Percentiles rank a stretch among this genome's conserved stretches.
Conservation (phyloP, 2,797 vertebrate genomes). For the Hyperoplus immaculatus region DNA sequence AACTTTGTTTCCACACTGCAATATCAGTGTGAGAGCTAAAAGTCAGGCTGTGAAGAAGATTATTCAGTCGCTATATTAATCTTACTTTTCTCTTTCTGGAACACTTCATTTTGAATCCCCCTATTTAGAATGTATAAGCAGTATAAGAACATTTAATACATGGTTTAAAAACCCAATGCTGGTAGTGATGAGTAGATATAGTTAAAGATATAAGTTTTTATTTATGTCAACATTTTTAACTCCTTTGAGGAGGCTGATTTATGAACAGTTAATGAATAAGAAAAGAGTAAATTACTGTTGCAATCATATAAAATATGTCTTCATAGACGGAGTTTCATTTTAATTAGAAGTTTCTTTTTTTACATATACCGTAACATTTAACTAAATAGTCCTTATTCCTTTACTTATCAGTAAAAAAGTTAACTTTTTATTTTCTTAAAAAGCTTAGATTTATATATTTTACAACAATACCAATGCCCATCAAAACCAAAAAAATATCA, state of each 20-base stretch:
- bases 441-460: background rate
- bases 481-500: background rate
- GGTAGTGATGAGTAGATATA: background rate
- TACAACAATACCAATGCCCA: background rate
- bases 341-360: too few species aligned
- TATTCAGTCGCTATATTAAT: background rate
- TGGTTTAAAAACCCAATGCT: too few species aligned
- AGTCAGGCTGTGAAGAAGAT: conserved; percentile 23
- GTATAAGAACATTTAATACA: background rate
- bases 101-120: background rate
- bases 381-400: background rate
- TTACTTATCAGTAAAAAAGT: too few species aligned
- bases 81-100: background rate
- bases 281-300: background rate
- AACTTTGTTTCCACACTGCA: conserved; percentile 38
- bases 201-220: too few species aligned
- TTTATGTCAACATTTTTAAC: background rate
- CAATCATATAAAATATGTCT: background rate
- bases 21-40: background rate
- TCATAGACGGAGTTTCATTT: background rate
- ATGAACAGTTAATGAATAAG: background rate
- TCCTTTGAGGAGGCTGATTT: background rate
- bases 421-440: background rate
- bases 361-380: background rate
- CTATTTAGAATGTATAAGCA: background rate